phyloP scores from a whole-genome alignment of 2,113 vertebrate genomes.

The Gymnarchus niloticus region DNA sequence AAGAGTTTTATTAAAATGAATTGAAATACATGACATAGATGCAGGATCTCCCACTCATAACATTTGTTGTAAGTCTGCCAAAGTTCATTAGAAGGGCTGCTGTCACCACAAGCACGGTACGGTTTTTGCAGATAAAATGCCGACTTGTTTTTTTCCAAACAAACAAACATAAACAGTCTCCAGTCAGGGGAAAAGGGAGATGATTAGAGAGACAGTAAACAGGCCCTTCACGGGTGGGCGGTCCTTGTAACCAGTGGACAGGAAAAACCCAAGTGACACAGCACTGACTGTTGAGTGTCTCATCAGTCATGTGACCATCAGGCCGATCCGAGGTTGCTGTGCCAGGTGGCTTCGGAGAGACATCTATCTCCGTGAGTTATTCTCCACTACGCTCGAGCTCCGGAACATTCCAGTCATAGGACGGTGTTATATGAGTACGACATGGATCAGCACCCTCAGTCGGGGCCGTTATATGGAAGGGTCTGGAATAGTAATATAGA shows the following conservation, averaged over 20 bases:
- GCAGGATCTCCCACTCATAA: not conserved
- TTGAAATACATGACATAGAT: not conserved
- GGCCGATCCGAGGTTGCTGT: not conserved
- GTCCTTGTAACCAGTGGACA: too few relatives aligned
- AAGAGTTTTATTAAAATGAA: not conserved
- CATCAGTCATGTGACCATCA: not conserved
- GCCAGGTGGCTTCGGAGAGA: not conserved
- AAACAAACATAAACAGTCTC: not conserved
- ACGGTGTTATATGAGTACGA: not conserved
- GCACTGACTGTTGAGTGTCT: not conserved
- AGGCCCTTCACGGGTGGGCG: too few relatives aligned
- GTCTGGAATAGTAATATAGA: constrained; percentile 1
- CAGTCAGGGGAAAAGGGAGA: not conserved
- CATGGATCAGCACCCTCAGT: not conserved
- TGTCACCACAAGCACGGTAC: not conserved
- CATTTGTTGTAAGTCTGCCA: not conserved
- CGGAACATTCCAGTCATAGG: not conserved
- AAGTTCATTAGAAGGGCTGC: not conserved
- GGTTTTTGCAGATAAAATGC: constrained; percentile 12
- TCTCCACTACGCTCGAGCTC: not conserved
- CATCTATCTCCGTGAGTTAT: not conserved
- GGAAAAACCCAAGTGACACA: too few relatives aligned
- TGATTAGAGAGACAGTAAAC: too few relatives aligned
- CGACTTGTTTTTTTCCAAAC: not conserved
- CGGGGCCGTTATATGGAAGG: not conserved